Evolutionary conservation across 2,888 invertebrate genomes (phyloP), one percentile per base, ranked within the genome.

Genomic region (Andricus quercusramuli): DNA sequence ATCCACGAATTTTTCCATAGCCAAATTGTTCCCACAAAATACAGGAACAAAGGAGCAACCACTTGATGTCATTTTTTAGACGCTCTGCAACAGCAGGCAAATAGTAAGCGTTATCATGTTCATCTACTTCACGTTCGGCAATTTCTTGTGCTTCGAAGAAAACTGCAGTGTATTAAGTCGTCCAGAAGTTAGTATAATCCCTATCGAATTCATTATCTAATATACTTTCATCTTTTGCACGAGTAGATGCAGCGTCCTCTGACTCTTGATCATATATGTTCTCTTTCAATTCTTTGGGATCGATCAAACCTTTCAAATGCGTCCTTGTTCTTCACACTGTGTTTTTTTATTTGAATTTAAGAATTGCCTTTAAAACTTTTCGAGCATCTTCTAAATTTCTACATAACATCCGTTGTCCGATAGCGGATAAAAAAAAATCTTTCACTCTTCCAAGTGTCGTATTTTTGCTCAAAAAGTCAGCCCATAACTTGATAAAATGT

Each of bases 1-100:
- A 66, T 1, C 83, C 85, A 22, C 82, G 83, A 56, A 59, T 15
- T 1, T 82, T 80, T 6, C 83, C 83, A 64, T 76, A 83, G 8
- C 70, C 78, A 56, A 83, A 83, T 32, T 64, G 22, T 0, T 70
- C 37, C n/a, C 77, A 37, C 1, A 64, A 70, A 41, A 41, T 41
- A 41, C 11, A 41, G 41, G 41, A 41, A 9, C 8, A 41, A 41
- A 41, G 11, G 9, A 11, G 41, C 41, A 41, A 41, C 41, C 9
- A 41, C 41, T 41, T 66, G 2, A 66, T 29, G 17, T 32, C 17
- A 37, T 29, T 32, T 32, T 17, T 20, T 6, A 66, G 32, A 20
- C 20, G 29, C 32, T 37, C 37, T 3, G 37, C 8, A 32, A 66
- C 17, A 11, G 17, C 37, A 13, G 37, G 66, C 29, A 32, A 66